Conservation (phyloP, 1,140 invertebrate species). For the Scylla paramamosain region DNA sequence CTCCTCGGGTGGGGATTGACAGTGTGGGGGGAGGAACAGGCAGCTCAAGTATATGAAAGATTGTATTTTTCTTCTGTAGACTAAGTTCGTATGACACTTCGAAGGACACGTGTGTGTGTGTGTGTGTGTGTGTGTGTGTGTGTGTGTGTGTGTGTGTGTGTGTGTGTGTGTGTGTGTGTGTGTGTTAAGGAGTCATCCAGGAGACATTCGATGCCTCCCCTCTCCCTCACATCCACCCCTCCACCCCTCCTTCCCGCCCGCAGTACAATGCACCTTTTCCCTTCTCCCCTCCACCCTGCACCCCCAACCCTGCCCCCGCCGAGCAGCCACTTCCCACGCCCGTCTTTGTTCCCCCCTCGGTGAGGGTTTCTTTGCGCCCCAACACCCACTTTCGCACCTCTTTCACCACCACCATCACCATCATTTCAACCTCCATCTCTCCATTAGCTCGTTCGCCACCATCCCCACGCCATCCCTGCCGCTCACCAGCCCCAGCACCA, state of each 20-base stretch:
- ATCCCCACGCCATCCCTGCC: background rate
- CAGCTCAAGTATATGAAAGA: background rate
- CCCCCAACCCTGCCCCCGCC: background rate
- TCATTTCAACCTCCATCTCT: constrained; percentile 18
- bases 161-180: no score
- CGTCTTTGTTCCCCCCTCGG: background rate
- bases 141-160: no score
- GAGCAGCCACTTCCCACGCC: background rate
- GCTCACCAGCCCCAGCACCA: no score
- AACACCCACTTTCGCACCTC: constrained; percentile 9
- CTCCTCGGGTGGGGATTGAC: background rate
- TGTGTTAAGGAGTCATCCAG: background rate
- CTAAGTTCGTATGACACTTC: background rate
- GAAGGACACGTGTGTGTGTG: background rate
- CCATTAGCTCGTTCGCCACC: background rate
- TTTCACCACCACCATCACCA: constrained; percentile 9
- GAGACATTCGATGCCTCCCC: background rate
- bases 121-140: background rate
- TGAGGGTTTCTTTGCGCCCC: background rate
- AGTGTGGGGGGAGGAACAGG: background rate
- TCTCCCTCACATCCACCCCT: background rate
- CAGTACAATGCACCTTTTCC: constrained; percentile 9
- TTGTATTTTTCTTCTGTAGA: background rate
- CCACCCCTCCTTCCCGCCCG: background rate
- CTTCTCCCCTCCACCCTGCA: background rate